phyloP scores from a whole-genome alignment of 2,888 invertebrate genomes.

The Steinernema scapterisci region DNA sequence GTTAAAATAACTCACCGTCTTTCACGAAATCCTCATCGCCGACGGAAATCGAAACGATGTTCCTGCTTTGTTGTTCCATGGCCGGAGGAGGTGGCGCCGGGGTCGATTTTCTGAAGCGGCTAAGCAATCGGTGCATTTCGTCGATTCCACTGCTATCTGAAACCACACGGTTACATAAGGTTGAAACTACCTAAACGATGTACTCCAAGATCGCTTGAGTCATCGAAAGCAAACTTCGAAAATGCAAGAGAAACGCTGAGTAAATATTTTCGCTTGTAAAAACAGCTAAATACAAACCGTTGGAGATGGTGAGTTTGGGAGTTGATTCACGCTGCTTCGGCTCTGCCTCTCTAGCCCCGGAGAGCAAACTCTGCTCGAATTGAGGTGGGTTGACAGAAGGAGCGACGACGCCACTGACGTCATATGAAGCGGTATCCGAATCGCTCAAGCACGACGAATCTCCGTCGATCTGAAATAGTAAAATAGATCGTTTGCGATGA shows the following conservation, averaged over 20 bases:
- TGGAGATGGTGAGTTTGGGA: background rate
- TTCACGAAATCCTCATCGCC: background rate
- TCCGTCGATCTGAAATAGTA: constrained; percentile 2
- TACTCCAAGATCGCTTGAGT: background rate
- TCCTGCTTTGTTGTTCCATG: background rate
- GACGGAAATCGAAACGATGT: constrained; percentile 17
- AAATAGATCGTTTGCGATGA: background rate
- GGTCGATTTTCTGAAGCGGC: constrained; percentile 10
- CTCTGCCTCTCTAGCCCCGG: background rate
- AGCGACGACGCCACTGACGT: background rate
- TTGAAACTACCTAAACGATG: too few species aligned
- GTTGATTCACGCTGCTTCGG: background rate
- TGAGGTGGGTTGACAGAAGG: background rate
- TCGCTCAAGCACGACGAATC: background rate
- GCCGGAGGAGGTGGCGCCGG: background rate
- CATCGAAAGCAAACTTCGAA: background rate
- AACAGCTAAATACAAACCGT: background rate
- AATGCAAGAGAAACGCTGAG: background rate
- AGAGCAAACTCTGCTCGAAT: too few species aligned
- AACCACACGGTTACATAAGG: background rate
- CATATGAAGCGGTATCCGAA: constrained; percentile 14
- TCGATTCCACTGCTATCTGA: constrained; percentile 6
- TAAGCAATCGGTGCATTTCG: constrained; percentile 4
- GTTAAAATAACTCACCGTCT: constrained; percentile 10
- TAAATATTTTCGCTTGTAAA: background rate